phyloP scores from a whole-genome alignment of 2,797 vertebrate genomes.

The Enteromius afrohamiltoni region DNA sequence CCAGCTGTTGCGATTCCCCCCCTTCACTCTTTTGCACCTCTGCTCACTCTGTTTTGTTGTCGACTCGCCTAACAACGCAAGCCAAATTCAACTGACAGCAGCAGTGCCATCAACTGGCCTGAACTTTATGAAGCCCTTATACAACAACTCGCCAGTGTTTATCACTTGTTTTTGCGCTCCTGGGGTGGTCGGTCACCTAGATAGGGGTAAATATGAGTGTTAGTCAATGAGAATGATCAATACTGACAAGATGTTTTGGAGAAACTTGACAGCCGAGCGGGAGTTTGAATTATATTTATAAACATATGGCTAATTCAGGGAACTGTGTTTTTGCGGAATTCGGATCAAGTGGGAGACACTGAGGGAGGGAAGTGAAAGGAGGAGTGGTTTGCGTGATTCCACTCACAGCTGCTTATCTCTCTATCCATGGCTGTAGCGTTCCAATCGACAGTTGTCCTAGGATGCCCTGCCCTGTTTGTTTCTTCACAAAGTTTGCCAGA shows the following conservation, averaged over 20 bases:
- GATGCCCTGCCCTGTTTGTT: conserved; percentile 57
- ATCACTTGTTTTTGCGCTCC: not conserved
- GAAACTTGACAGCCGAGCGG: conserved; percentile 9
- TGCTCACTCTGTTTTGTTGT: conserved; percentile 19
- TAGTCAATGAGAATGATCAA: conserved; percentile 38
- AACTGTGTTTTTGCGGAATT: conserved; percentile 26
- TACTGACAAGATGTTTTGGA: conserved; percentile 43
- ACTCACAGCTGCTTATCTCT: conserved; percentile 75
- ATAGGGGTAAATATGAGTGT: conserved; percentile 5
- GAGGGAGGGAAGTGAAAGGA: not conserved
- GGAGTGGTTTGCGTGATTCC: conserved; percentile 43
- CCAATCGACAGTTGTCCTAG: conserved; percentile 72
- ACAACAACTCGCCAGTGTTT: conserved; percentile 3
- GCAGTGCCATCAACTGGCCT: not conserved
- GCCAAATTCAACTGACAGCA: not conserved
- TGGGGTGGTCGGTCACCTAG: not conserved
- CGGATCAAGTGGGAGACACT: conserved; percentile 18
- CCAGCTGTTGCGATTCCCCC: conserved; percentile 3
- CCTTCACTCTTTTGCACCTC: conserved; percentile 17
- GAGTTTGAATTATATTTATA: conserved; percentile 30
- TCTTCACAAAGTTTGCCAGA: conserved; percentile 41
- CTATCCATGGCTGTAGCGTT: conserved; percentile 73
- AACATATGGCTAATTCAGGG: conserved; percentile 32
- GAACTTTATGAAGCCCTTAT: not conserved
- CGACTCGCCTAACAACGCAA: not conserved